Evolutionary conservation across 2,113 vertebrate genomes (phyloP), one percentile per base, ranked within the genome.

Genomic region (Istiophorus platypterus): DNA sequence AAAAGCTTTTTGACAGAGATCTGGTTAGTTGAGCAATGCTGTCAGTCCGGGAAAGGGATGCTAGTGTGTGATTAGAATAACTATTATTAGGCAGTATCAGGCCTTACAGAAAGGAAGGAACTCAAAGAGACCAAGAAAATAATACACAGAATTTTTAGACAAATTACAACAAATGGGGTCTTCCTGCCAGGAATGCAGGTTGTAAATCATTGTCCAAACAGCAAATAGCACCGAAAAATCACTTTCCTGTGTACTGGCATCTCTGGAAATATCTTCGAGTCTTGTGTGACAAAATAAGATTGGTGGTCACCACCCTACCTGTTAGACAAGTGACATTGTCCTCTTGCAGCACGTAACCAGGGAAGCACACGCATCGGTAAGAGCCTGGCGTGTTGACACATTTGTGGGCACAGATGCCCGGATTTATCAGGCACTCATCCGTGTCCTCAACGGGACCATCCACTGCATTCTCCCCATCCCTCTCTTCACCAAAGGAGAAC

Each of bases 361-460:
- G 96, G 81, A 95, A 95, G 80, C 98, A 99, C 0, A 95, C 95
- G 6, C 98, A 99, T 70, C 84, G 93, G 88, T 95, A 99, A 42
- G 98, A 98, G 63, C 96, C 97, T 18, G 93, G 95, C 0, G 96
- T 98, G 92, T 99, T 99, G 91, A 98, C 85, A 75, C 95, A 96
- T 78, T 45, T 84, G 68, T 96, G 95, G 64, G 94, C 85, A 82
- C 98, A 99, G 85, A 98, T 96, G 52, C 95, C 96, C 0, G 94
- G 89, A 0, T 97, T 94, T 9, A 97, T 80, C 66, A 95, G 90
- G 39, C 98, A 99, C 92, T 98, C 97, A 1, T 98, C 96, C 89
- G 96, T 94, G 83, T 99, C 97, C 42, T 92, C 82, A 22, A 83
- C 29, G 5, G 88, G 96, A 49, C 83, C 88, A 77, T 94, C 93